Evolutionary conservation across 2,888 invertebrate genomes (phyloP).

Genomic region (Caenorhabditis auriculariae): DNA sequence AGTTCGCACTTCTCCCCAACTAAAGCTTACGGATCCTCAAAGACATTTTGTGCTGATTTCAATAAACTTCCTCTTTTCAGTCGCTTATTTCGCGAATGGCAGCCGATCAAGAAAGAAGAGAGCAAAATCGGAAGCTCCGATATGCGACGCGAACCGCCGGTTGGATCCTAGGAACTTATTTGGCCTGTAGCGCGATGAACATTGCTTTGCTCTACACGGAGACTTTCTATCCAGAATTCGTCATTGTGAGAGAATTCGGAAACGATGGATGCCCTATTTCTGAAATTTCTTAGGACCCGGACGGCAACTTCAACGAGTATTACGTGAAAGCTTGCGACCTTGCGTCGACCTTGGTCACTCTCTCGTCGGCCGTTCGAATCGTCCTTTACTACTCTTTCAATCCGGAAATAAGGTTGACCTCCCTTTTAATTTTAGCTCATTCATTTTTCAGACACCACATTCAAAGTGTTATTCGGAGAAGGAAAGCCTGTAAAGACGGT

Average conservation of each 20-base stretch:
- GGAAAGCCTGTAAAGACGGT: no score
- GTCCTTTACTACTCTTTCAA: conserved; percentile 54
- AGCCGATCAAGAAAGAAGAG: conserved; percentile 31
- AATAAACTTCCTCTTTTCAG: conserved; percentile 17
- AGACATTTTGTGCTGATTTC: no score
- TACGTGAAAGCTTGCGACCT: conserved; percentile 43
- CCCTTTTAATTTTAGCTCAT: not conserved
- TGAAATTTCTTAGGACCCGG: conserved; percentile 21
- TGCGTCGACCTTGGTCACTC: conserved; percentile 42
- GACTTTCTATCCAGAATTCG: conserved; percentile 23
- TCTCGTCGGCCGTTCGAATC: conserved; percentile 44
- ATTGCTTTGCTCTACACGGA: conserved; percentile 44
- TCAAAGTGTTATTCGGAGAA: no score
- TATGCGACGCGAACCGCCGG: conserved; percentile 47
- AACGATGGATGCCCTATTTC: not conserved
- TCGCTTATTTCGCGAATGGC: conserved; percentile 15
- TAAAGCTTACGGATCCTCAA: no score
- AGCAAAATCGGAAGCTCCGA: conserved; percentile 33
- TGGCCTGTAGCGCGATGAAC: conserved; percentile 46
- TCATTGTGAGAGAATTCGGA: conserved; percentile 19
- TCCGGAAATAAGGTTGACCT: conserved; percentile 32
- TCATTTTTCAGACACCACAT: conserved; percentile 10
- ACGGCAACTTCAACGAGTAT: conserved; percentile 28
- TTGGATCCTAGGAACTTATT: conserved; percentile 46
- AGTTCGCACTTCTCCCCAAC: no score